These are phyloP conservation scores for Nixonia krombeini DNA, from an alignment of 1,140 invertebrate genomes.

Conservation along the genomic window DNA sequence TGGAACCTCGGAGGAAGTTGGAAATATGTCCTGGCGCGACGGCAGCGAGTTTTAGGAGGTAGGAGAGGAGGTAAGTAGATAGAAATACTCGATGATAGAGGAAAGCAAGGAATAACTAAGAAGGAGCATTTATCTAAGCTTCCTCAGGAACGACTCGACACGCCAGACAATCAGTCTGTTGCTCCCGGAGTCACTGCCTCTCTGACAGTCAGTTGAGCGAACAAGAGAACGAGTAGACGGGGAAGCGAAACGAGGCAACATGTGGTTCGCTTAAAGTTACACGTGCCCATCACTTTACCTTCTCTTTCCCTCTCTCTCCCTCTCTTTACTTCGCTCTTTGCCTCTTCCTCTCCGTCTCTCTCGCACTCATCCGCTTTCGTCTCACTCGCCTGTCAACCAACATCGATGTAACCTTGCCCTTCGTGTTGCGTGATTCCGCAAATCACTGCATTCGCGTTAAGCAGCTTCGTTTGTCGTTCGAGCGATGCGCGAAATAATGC, in stretches of 20 bases:
- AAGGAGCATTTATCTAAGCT: slow-evolving; percentile 27
- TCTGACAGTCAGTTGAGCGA: slow-evolving; percentile 15
- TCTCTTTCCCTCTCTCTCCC: slow-evolving; percentile 10
- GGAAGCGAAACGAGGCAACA: slow-evolving; percentile 49
- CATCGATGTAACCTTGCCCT: slow-evolving; percentile 11
- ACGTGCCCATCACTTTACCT: slow-evolving; percentile 43
- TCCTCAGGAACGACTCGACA: slow-evolving; percentile 35
- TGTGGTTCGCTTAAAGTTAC: slow-evolving; percentile 57
- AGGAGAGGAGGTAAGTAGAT: slow-evolving; percentile 18
- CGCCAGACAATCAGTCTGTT: slow-evolving; percentile 47
- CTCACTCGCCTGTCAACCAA: slow-evolving; percentile 7
- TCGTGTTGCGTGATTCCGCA: slow-evolving; percentile 19
- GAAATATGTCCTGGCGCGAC: not conserved
- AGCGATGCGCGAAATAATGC: slow-evolving; percentile 1
- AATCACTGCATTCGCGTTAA: slow-evolving; percentile 27
- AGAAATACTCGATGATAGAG: slow-evolving; percentile 26
- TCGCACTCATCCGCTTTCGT: no score
- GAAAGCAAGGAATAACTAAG: slow-evolving; percentile 21
- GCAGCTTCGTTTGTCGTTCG: slow-evolving; percentile 20
- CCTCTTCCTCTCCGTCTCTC: no score
- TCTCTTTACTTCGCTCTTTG: no score
- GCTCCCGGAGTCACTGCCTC: slow-evolving; percentile 14
- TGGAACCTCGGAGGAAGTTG: slow-evolving; percentile 11
- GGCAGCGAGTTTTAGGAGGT: not conserved
- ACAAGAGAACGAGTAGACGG: slow-evolving; percentile 18